Evolutionary conservation across 2,797 vertebrate genomes (phyloP).

Genomic region (Xyrichtys novacula): DNA sequence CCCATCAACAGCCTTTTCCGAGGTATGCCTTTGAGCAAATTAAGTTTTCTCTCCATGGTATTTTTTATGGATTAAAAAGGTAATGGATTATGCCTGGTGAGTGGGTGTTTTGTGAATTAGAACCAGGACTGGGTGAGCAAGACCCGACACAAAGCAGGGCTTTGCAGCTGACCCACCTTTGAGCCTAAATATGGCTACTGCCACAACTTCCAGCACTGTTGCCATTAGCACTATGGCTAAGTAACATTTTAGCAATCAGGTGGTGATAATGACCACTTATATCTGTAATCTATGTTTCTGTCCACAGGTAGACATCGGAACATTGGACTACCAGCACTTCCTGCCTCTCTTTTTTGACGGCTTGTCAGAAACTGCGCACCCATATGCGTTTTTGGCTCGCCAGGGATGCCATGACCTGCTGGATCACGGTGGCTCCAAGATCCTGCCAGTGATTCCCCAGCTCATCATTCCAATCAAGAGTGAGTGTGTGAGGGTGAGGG

Average conservation of each 20-base stretch:
- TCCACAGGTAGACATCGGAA: constrained; percentile 91
- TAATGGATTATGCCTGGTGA: too few species aligned
- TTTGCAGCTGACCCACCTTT: too few species aligned
- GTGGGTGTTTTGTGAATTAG: too few species aligned
- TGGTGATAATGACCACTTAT: constrained; percentile 8
- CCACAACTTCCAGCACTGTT: too few species aligned
- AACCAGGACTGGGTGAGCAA: background rate
- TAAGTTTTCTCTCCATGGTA: too few species aligned
- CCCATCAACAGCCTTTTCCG: constrained; percentile 11
- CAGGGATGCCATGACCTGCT: constrained; percentile 95
- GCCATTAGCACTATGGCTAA: too few species aligned
- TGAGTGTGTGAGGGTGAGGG: constrained; percentile 78
- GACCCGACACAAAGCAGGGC: too few species aligned
- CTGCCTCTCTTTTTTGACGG: constrained; percentile 95
- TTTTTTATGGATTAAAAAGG: too few species aligned
- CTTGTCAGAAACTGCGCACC: constrained; percentile 91
- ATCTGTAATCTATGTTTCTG: constrained; percentile 40
- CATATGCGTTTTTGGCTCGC: constrained; percentile 93
- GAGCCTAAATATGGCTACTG: too few species aligned
- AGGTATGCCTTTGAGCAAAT: constrained; percentile 30
- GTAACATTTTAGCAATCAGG: too few species aligned
- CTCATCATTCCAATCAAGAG: constrained; percentile 96
- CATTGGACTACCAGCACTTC: constrained; percentile 93
- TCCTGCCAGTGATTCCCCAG: constrained; percentile 93
- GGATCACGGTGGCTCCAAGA: constrained; percentile 92